Evolutionary conservation across 1,140 invertebrate genomes (phyloP), one percentile per base, ranked within the genome.

Genomic region (Uloborus diversus): DNA sequence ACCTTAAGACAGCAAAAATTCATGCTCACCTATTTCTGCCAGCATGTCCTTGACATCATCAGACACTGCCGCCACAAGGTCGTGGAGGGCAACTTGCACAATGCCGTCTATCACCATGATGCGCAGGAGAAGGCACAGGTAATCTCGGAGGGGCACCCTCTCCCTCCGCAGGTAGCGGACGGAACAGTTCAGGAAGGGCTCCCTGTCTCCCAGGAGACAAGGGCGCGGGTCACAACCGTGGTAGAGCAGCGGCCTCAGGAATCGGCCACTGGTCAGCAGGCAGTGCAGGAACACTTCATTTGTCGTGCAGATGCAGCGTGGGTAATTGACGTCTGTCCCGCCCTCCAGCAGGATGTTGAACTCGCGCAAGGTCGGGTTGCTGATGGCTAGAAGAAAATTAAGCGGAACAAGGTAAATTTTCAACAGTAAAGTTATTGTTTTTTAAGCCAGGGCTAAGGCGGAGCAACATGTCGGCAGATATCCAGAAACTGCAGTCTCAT

Each of bases 221-320:
- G 66, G 9, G 23, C 66, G 65, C 1, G 62, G 61, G 17, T 78
- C 73, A 66, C 62, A 78, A 9, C 73, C 73, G 57, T 78, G 25
- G 25, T 37, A 78, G 7, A 78, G 33, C 9, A 78, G 20, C 5
- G 33, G 25, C 30, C 23, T 27, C 7, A 78, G 20, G 23, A 28
- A 56, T 2, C 13, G 37, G 14, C 2, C 4, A 37, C 17, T 28
- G 11, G 62, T 56, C 14, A 78, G 25, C 11, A 78, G 49, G 27
- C 59, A 49, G 28, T 23, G 37, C 9, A 78, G 33, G 14, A 78
- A 66, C 1, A 78, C 62, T 66, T 78, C 73, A 66, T 78, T 78
- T n/a, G 59, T 37, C 23, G 23, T 4, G 27, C 4, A 37, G n/a
- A 11, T 11, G 9, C 30, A 17, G 23, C 73, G 53, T 65, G 35